Percentiles rank a stretch among this genome's conserved stretches.
phyloP scores from a whole-genome alignment of 1,140 invertebrate species.

The Camponotus pennsylvanicus region DNA sequence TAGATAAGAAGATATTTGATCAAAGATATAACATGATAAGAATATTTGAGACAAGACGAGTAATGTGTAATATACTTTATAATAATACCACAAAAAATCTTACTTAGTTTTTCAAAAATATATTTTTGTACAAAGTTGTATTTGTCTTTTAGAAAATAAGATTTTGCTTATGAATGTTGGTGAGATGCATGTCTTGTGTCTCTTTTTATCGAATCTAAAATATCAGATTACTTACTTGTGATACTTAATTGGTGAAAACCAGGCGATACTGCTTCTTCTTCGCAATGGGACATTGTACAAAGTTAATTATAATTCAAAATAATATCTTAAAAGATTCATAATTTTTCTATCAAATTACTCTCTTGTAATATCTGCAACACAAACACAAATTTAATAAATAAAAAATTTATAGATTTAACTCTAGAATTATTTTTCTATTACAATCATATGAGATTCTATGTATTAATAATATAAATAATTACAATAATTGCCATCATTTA shows the following conservation, averaged over 20 bases:
- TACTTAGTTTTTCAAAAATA: neutral
- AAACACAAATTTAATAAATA: neutral
- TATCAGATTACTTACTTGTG: slow-evolving; percentile 86
- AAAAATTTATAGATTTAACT: neutral
- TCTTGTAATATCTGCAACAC: slow-evolving; percentile 50
- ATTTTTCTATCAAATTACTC: slow-evolving; percentile 64
- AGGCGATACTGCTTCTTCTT: slow-evolving; percentile 84
- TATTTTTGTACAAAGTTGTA: neutral
- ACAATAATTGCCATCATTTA: neutral
- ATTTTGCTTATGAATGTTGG: neutral
- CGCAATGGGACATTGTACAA: slow-evolving; percentile 83
- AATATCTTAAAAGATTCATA: slow-evolving; percentile 66
- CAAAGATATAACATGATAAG: slow-evolving; percentile 13
- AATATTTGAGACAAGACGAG: slow-evolving; percentile 13
- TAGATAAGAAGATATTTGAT: slow-evolving; percentile 20
- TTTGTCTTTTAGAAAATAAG: neutral
- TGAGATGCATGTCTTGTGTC: neutral
- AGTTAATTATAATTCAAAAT: slow-evolving; percentile 63
- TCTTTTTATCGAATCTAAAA: neutral
- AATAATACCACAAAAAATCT: neutral
- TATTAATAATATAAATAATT: slow-evolving; percentile 2
- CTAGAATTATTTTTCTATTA: neutral
- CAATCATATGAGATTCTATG: neutral
- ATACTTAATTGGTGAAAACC: slow-evolving; percentile 90
- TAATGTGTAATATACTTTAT: neutral